Conservation (phyloP, 2,113 vertebrate genomes). For the Uria lomvia region DNA sequence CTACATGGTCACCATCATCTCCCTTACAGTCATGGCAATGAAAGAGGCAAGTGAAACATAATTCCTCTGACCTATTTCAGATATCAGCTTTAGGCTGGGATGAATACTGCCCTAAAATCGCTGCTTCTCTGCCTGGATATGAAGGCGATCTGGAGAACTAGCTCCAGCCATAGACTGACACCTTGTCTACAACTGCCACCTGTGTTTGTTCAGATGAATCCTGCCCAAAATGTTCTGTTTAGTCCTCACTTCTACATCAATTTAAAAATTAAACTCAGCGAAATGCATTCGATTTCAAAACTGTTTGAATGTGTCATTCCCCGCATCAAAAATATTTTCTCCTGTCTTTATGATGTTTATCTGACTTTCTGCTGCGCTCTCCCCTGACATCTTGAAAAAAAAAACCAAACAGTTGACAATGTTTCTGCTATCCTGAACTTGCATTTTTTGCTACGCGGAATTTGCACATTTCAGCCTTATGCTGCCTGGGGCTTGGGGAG, state of each 20-base stretch:
- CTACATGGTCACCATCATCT: neutral
- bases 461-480: neutral
- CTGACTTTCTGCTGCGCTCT: neutral
- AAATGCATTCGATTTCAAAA: neutral
- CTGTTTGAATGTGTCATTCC: neutral
- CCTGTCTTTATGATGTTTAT: neutral
- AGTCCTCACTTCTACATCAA: neutral
- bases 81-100: neutral
- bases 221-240: neutral
- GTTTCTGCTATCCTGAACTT: neutral
- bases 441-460: neutral
- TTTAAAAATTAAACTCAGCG: neutral
- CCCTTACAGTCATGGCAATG: neutral
- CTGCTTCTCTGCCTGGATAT: neutral
- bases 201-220: neutral
- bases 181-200: neutral
- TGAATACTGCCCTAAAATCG: neutral
- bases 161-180: neutral
- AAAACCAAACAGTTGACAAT: neutral
- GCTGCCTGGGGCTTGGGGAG: neutral
- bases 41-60: neutral
- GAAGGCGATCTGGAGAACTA: neutral
- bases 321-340: neutral
- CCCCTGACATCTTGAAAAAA: neutral
- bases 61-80: neutral